Base-by-base conservation (phyloP, 1,140 invertebrate species). In the Papilio aristodemus region DNA sequence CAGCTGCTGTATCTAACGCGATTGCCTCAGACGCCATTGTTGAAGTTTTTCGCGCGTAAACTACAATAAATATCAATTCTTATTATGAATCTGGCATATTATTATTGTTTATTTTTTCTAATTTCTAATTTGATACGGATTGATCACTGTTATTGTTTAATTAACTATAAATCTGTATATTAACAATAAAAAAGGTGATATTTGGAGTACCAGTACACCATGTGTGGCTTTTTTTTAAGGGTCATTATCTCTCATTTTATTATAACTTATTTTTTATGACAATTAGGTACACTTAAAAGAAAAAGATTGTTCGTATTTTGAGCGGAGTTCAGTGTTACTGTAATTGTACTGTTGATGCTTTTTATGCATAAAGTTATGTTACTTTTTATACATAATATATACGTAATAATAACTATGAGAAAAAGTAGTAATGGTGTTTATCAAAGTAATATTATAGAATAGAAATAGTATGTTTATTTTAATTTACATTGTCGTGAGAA, bases 31-130 rank as follows among this genome's bases (percentile, higher is more conserved):
- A 1, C 36, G 59, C 36, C 59, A 62, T 62, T 9, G 75, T 75
- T 72, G 37, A 58, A 63, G 60, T 63, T 75, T 72, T 75, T 77
- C 71, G 63, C 54, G 63, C 64, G 36, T 70, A 72, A 71, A 60
- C 58, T 32, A 32, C 6, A n/a, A n/a, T n/a, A n/a, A 62, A 58
- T 60, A 36, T 17, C 41, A 58, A 62, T 63, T 60, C 7, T 59
- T 25, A n/a, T 27, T 27, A n/a, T 57, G 11, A 27, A 37, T 59
- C n/a, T 17, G 14, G 19, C 19, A 19, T 50, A 6, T 17, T 22
- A n/a, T n/a, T n/a, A n/a, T 32, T 32, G 27, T 6, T 32, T 32
- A n/a, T n/a, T n/a, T n/a, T n/a, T n/a, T n/a, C n/a, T n/a, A n/a
- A n/a, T n/a, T n/a, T n/a, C n/a, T n/a, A n/a, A n/a, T n/a, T n/a